Evolutionary conservation across 1,140 invertebrate species (phyloP), one percentile per base, ranked within the genome.

Genomic region (Propsilocerus akamusi): DNA sequence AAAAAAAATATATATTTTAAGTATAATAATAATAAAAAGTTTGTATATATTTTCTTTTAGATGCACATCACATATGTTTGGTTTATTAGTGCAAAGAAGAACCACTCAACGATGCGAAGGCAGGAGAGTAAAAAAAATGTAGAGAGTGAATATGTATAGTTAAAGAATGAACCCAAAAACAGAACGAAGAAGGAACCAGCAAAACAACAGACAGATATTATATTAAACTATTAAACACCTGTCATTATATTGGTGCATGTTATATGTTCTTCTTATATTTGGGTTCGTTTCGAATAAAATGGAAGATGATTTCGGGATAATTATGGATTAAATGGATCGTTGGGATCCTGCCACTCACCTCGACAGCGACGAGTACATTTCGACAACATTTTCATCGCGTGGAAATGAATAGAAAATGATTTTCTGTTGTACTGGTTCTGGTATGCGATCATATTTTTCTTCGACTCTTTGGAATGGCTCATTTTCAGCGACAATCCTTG

Each of bases 361-460:
- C 62, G 81, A 76, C 64, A 87, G 74, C 54, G 83, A 87, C 50
- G 83, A 86, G 68, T 90, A 89, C 83, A 89, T 88, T 65, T 81
- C 85, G 63, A 89, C 88, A 69, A 88, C 84, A 58, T 78, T 70
- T 67, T 89, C 85, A 66, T 87, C 81, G 56, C 86, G 68, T 52
- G 86, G 86, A 67, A 89, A 89, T 49, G 85, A 86, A 83, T 85
- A 88, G 71, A 78, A 89, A 59, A 90, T 85, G 61, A 89, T 83
- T 61, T 83, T 73, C 52, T 82, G 74, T 66, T 89, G 86, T 58
- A 90, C 86, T 52, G 85, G 85, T 67, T 89, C 86, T 32, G 86
- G 86, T 62, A 90, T 87, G 55, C 85, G 75, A 59, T 85, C 81
- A 66, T 85, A 87, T 54, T 80, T 74, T 67, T 89, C 83, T 69